Evolutionary conservation across 2,888 invertebrate species (phyloP).

Genomic region (Brachylomia viminalis): DNA sequence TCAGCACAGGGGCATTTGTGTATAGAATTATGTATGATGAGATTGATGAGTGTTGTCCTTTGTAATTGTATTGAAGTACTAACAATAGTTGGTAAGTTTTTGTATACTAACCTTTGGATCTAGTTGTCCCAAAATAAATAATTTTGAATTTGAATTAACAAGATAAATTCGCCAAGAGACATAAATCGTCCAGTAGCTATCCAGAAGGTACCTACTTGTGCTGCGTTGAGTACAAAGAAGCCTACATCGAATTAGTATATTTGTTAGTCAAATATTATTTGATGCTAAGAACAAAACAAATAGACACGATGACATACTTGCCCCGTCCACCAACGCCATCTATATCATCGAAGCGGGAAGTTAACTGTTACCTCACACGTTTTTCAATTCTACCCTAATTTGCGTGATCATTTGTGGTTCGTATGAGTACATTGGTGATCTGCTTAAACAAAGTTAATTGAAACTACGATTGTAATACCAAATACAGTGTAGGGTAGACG

Average conservation of each 20-base stretch:
- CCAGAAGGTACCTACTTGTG: neutral
- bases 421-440: slow-evolving; percentile 44
- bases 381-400: slow-evolving; percentile 7
- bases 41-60: too few species aligned
- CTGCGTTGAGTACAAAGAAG: neutral
- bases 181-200: neutral
- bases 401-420: neutral
- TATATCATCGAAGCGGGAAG: neutral
- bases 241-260: slow-evolving; percentile 8
- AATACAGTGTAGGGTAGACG: neutral
- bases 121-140: too few species aligned
- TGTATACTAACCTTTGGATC: too few species aligned
- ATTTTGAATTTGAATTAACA: too few species aligned
- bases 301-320: slow-evolving; percentile 2
- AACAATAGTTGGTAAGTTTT: too few species aligned
- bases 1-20: too few species aligned
- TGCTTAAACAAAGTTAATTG: slow-evolving; percentile 1
- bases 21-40: too few species aligned
- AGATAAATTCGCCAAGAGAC: neutral
- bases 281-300: slow-evolving; percentile 17
- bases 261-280: slow-evolving; percentile 22
- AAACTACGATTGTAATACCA: slow-evolving; percentile 17
- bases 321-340: slow-evolving; percentile 10
- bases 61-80: too few species aligned
- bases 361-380: neutral